Base-by-base conservation (phyloP, 2,888 invertebrate species). In the Cataglyphis rosenhaueri region DNA sequence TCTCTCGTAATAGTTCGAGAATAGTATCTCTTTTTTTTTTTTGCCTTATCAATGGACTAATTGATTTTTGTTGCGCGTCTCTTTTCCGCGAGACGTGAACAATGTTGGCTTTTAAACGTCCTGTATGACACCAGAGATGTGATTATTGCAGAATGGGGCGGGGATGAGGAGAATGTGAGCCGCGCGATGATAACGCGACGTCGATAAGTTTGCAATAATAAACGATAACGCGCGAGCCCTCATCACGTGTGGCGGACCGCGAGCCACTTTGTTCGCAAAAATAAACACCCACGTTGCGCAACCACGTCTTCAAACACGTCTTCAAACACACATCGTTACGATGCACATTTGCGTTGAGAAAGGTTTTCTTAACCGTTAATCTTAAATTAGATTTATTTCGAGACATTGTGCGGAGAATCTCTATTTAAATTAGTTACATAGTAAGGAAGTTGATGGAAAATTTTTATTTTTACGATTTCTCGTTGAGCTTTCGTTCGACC, bases 271-370 rank as follows among this genome's bases (percentile, higher is more conserved):
- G 32, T 68, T 35, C 62, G 61, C 64, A 52, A 65, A 52, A 52
- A 79, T 82, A 74, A 81, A 81, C 73, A n/a, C 29, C 6, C 35
- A 21, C 10, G 65, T 86, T 86, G 61, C 65, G 71, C 68, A 84
- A 86, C 18, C 25, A 15, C 41, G 41, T 75, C 65, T 75, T 38
- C 21, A 21, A 32, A 15, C 25, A 15, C 41, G 41, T 75, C 65
- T 75, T 38, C 21, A 21, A 32, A 15, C 35, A 32, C 15, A 15
- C 48, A 18, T 15, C 64, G 64, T 48, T 6, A 25, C 29, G 18
- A n/a, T 38, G 68, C 68, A 68, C 52, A 68, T 57, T 70, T 35
- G 52, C 62, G 74, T 5, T 64, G 64, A 52, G 48, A 75, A 75
- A 75, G n/a, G 0, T n/a, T 75, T 64, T 9, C 29, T 48, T 12